These are phyloP conservation scores for Macquaria australasica DNA, from an alignment of 2,113 vertebrate genomes.

Conservation along the genomic window DNA sequence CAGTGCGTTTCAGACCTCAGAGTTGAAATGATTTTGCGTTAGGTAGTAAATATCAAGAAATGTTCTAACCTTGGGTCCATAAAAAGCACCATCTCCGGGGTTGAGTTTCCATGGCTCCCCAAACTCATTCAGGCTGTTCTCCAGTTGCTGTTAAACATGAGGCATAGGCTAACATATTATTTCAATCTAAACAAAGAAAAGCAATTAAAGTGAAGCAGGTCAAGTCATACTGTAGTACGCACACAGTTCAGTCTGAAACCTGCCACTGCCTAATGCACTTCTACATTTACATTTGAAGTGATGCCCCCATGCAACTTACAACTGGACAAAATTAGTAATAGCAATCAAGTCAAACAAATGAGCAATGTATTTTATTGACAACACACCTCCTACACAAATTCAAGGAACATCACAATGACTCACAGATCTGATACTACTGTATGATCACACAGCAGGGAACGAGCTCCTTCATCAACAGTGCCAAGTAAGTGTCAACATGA, in stretches of 20 bases:
- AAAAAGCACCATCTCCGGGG: conserved; percentile 95
- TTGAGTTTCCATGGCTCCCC: conserved; percentile 93
- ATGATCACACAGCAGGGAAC: conserved; percentile 15
- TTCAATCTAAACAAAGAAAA: conserved; percentile 18
- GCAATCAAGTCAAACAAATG: conserved; percentile 19
- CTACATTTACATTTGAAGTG: neutral
- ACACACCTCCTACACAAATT: conserved; percentile 28
- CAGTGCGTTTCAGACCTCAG: neutral
- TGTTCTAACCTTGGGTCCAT: conserved; percentile 93
- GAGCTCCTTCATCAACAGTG: conserved; percentile 1
- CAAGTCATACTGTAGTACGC: neutral
- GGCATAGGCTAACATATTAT: neutral
- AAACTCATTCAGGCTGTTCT: conserved; percentile 92
- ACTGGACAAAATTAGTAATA: neutral
- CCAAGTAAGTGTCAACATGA: conserved; percentile 14
- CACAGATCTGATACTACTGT: conserved; percentile 44
- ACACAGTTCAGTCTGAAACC: neutral
- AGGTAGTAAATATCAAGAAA: neutral
- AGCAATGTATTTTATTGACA: conserved; percentile 14
- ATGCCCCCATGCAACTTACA: neutral
- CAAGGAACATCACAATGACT: conserved; percentile 41
- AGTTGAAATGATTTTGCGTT: neutral
- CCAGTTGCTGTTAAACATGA: conserved; percentile 88
- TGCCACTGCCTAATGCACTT: neutral
- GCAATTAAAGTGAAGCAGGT: neutral